Percentiles rank a stretch among this genome's conserved stretches.
Evolutionary conservation across 92 coral and sea anemone species (phyloP).

Genomic region (Isaurus tuberculatus): DNA sequence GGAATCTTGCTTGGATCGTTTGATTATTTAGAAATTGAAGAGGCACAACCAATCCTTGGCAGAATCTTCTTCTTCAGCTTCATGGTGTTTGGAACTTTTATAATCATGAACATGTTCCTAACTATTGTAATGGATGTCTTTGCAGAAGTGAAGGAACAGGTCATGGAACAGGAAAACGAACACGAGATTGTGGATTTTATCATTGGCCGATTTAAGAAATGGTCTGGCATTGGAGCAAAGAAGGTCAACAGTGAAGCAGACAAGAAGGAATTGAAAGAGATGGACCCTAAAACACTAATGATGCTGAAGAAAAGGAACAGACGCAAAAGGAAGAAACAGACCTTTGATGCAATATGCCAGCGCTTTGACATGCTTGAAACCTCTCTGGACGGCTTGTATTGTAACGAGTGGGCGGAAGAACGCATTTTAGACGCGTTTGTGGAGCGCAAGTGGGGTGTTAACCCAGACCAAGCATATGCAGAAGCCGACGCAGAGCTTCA

Average conservation of each 20-base stretch:
- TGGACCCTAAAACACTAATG: conserved; percentile 62
- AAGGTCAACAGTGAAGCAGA: conserved; percentile 62
- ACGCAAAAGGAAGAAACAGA: conserved; percentile 52
- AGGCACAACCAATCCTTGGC: conserved; percentile 79
- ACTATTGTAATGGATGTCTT: conserved; percentile 91
- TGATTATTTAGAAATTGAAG: conserved; percentile 77
- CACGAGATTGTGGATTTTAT: conserved; percentile 89
- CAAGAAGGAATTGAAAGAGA: conserved; percentile 63
- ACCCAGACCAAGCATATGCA: conserved; percentile 71
- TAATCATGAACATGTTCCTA: conserved; percentile 90
- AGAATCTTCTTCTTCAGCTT: conserved; percentile 87
- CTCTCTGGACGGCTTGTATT: conserved; percentile 75
- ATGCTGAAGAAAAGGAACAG: conserved; percentile 55
- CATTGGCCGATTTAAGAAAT: conserved; percentile 77
- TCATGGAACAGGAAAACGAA: conserved; percentile 70
- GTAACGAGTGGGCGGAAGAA: conserved; percentile 94
- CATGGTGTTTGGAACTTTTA: conserved; percentile 91
- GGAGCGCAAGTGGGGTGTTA: conserved; percentile 85
- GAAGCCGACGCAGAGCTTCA: conserved; percentile 74
- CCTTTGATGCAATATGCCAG: conserved; percentile 62
- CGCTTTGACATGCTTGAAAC: conserved; percentile 81
- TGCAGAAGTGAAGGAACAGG: conserved; percentile 76
- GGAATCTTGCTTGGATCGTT: conserved; percentile 89
- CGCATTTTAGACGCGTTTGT: conserved; percentile 81
- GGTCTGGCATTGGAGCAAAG: conserved; percentile 83